A percentile compares a stretch with the other conserved stretches of the same genome.
phyloP scores from a whole-genome alignment of 2,797 vertebrate genomes.

The Periparus ater region DNA sequence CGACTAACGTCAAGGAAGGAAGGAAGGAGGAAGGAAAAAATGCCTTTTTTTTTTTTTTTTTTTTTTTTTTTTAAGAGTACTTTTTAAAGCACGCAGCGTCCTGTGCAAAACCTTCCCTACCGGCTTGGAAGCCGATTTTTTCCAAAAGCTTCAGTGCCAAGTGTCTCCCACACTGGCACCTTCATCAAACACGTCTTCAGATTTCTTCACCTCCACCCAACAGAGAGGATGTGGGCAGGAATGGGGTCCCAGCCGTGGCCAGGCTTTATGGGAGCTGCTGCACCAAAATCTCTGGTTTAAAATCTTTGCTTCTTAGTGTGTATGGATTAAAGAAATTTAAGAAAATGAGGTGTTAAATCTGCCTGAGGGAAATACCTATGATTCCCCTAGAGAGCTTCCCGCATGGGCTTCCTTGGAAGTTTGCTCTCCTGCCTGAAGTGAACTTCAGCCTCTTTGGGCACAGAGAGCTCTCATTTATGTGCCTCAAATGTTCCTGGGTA shows the following conservation, averaged over 20 bases:
- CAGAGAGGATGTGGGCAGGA: not conserved
- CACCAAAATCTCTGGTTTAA: not conserved
- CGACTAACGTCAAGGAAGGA: not conserved
- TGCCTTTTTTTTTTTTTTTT: not conserved
- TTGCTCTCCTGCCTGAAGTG: not conserved
- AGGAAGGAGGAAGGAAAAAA: too few species aligned
- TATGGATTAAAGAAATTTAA: not conserved
- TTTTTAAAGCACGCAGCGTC: not conserved
- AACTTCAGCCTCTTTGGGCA: not conserved
- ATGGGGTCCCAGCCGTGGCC: rapidly evolving
- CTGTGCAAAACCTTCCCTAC: not conserved
- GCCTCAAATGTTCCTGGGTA: not conserved
- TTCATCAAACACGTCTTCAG: not conserved
- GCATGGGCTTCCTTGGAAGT: not conserved
- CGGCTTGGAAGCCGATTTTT: not conserved
- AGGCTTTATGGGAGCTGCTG: not conserved
- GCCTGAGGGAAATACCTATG: not conserved
- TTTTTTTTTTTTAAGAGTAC: rapidly evolving
- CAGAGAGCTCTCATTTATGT: not conserved
- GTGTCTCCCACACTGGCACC: not conserved
- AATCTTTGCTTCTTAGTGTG: not conserved
- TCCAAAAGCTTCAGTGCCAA: not conserved
- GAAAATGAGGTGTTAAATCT: not conserved
- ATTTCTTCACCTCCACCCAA: not conserved
- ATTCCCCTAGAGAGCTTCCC: not conserved